Base-by-base conservation (phyloP, 1,140 invertebrate species). In the Euwallacea fornicatus region DNA sequence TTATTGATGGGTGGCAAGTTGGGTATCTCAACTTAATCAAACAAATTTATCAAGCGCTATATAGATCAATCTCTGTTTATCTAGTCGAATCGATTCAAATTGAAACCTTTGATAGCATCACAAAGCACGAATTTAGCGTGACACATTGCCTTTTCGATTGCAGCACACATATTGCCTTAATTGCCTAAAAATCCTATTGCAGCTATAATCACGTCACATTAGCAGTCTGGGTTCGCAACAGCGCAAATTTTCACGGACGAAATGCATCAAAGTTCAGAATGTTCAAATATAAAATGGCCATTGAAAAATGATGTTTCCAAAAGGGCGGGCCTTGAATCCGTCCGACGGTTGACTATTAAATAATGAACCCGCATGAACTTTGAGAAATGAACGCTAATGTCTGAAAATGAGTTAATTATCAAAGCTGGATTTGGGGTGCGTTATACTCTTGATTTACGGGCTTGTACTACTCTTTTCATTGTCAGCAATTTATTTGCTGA, bases 291-390 rank as follows among this genome's bases (percentile, higher is more conserved):
- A 68, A 59, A 58, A 68, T 60, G 56, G 54, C 66, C 21, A 61
- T 21, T 68, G 66, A 68, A 68, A 59, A 68, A 68, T 69, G 56
- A 63, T 44, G 67, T 56, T 69, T 62, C 33, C 47, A 62, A 62
- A 62, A 59, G 58, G 54, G 21, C 42, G 41, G 67, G 42, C 66
- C 60, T 33, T 71, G 53, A 72, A 72, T 46, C 69, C 50, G 47
- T 44, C 65, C n/a, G 54, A 67, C 66, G 55, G 55, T 42, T 21
- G 56, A 50, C 64, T 66, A 62, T 73, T 72, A 63, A 79, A 80
- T 80, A 80, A 80, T 80, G 78, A 77, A 75, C 79, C 79, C 79
- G 77, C 77, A 80, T 80, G 76, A 76, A 77, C 79, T 80, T 80
- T 80, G 79, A 79, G 77, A 78, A 79, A 79, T 78, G 75, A 73